phyloP scores from a whole-genome alignment of 2,888 invertebrate genomes.

The Chloromyia formosa region DNA sequence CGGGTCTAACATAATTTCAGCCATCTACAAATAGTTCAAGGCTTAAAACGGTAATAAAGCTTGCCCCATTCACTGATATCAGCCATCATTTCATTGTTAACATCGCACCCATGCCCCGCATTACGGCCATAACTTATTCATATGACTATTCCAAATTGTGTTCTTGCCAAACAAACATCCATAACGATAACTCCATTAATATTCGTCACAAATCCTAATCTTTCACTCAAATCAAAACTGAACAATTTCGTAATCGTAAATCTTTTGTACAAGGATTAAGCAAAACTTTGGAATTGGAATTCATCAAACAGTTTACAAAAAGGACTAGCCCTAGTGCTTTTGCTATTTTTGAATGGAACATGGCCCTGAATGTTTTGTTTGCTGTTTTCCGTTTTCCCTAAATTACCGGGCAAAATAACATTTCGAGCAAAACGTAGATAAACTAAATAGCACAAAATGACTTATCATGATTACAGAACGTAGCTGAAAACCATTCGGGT shows the following conservation, averaged over 20 bases:
- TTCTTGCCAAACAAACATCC: background rate
- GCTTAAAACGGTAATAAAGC: too few species aligned
- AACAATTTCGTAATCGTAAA: background rate
- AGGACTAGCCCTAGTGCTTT: too few species aligned
- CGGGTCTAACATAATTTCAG: too few species aligned
- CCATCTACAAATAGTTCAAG: too few species aligned
- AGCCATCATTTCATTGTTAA: too few species aligned
- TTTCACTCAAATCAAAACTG: conserved; percentile 22
- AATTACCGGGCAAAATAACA: conserved; percentile 18
- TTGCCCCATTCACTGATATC: too few species aligned
- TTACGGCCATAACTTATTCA: conserved; percentile 22
- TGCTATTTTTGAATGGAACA: too few species aligned
- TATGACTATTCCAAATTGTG: background rate
- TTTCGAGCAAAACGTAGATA: background rate
- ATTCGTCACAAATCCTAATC: conserved; percentile 29
- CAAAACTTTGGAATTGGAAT: conserved; percentile 8
- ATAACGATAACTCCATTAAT: conserved; percentile 35
- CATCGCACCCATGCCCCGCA: too few species aligned
- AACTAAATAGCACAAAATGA: background rate
- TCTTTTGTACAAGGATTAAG: background rate
- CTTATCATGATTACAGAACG: too few species aligned
- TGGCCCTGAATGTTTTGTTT: too few species aligned
- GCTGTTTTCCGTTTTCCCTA: conserved; percentile 5
- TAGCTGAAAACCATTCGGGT: too few species aligned
- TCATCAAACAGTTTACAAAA: too few species aligned